Evolutionary conservation across 2,113 vertebrate genomes (phyloP), one percentile per base, ranked within the genome.

Genomic region (Bubo bubo): DNA sequence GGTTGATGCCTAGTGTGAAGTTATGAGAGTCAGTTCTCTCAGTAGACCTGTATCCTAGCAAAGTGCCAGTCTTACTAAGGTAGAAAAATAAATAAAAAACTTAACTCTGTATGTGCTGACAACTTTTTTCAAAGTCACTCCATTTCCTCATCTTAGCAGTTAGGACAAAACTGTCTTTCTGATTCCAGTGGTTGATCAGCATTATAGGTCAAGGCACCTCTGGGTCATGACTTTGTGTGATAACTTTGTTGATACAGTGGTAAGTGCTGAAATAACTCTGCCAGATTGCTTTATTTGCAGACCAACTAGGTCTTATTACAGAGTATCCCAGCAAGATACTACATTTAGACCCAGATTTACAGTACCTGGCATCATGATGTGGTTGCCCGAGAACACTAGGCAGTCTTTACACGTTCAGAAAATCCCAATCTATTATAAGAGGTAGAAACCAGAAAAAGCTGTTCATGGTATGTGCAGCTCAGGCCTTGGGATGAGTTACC

Each of bases 301-400:
- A 47, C 30, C 35, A 62, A 4, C 8, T 26, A n/a, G 19, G 35
- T 28, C 55, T 70, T 60, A 19, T 45, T 75, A 9, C 49, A 68
- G 74, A 43, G 35, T 50, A 50, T 55, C 49, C 22, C 55, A 66
- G 15, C 50, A 50, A 73, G 68, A 17, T 28, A 4, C 8, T 55
- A 30, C 21, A 27, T 66, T 41, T 56, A 88, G 55, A 70, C 19
- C 52, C 39, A 81, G 50, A 60, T 60, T 43, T 12, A 17, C 26
- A 60, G 59, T 28, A 23, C n/a, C 45, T 32, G 39, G 9, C 39
- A 23, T 3, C 26, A 11, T 30, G 22, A 3, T 8, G 0, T 10
- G 34, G 35, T 58, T 63, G 24, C n/a, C 18, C 70, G 55, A 62
- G 74, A 53, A 18, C 18, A 18, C 27, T 3, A 26, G 22, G 56